Base-by-base conservation (phyloP, 2,797 vertebrate species). In the Streptopelia turtur region DNA sequence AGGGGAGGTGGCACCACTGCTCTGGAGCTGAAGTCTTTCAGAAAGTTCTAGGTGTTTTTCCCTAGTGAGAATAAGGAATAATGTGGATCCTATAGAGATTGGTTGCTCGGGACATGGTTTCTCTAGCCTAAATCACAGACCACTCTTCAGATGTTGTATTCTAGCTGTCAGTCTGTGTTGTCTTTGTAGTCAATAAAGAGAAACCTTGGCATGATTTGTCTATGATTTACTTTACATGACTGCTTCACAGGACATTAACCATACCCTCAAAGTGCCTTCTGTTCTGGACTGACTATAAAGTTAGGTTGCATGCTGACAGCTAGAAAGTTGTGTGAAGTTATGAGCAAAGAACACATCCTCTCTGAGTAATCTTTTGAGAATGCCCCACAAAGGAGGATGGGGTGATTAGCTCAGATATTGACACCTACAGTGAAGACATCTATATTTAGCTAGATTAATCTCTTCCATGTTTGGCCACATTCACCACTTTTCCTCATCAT, bases 1-100 rank as follows among this genome's bases (percentile, higher is more conserved):
- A 77, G 18, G 9, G 16, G 0, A 0, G 15, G 27, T 35, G 60
- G 41, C 72, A 61, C 12, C 2, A 7, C 33, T 69, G 20, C 6
- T 72, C 57, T 89, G 64, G 31, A 55, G 30, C 1, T 83, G 50
- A 65, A 83, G 25, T 27, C 31, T 56, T 87, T 80, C 45, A 77
- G 45, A 13, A 52, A 43, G 13, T 49, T 82, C 24, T 76, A 56
- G 14, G 8, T 15, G 23, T 50, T 78, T 52, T 71, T 64, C 33
- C 27, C 21, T 31, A 24, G 25, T 59, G 56, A 87, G 33, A 87
- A 87, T 9, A 70, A 16, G 33, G 17, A 45, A 22, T 52, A 16
- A 11, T 72, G 65, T 59, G 7, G 13, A 89, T 79, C 20, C 22
- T 64, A 16, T 72, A 21, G 53, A 72, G 25, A 57, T 71, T 6